Percentiles rank a stretch among this genome's conserved stretches.
Evolutionary conservation across 2,113 vertebrate species (phyloP).

Genomic region (Amazona guildingii): DNA sequence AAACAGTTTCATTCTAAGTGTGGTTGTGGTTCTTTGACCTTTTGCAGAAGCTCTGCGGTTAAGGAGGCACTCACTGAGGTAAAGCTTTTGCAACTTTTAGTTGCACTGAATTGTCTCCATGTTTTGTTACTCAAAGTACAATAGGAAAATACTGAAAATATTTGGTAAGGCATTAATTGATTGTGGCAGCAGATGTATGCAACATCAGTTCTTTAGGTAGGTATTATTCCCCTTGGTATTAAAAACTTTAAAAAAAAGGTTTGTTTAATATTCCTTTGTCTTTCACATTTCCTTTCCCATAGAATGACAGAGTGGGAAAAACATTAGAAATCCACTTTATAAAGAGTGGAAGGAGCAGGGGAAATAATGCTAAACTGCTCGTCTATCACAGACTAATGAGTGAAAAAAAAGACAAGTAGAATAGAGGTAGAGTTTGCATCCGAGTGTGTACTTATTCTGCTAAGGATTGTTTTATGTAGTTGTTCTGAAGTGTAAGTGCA

Average conservation of each 20-base stretch:
- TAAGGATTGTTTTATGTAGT: not conserved
- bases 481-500: not conserved
- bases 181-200: not conserved
- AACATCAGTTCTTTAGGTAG: not conserved
- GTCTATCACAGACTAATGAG: not conserved
- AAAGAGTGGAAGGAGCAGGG: not conserved
- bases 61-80: not conserved
- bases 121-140: not conserved
- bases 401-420: not conserved
- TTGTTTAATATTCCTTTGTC: not conserved
- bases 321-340: not conserved
- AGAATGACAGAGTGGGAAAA: constrained; percentile 1
- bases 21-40: not conserved
- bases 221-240: not conserved
- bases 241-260: not conserved
- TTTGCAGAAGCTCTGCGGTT: not conserved
- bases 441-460: not conserved
- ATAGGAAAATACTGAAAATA: not conserved
- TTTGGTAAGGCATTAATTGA: not conserved
- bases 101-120: not conserved
- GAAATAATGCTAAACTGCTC: not conserved
- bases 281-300: not conserved
- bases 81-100: not conserved
- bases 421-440: not conserved
- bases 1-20: constrained; percentile 8